A percentile compares a stretch with the other conserved stretches of the same genome.
Conservation (phyloP, 2,888 invertebrate genomes). For the Bedellia somnulentella region DNA sequence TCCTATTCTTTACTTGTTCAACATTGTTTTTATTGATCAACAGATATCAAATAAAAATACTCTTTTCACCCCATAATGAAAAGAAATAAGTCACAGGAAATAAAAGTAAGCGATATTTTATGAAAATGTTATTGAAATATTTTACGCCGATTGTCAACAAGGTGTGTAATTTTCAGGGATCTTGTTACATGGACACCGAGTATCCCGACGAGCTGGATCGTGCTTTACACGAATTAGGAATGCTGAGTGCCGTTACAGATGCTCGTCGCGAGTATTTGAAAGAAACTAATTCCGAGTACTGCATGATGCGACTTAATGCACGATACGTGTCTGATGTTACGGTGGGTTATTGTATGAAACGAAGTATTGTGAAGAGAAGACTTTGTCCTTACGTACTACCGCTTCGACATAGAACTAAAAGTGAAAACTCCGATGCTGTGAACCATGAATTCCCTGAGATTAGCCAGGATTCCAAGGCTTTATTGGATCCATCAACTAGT, state of each 20-base stretch:
- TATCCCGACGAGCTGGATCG: constrained; percentile 61
- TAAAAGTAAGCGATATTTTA: too few species aligned
- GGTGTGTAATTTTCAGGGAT: too few species aligned
- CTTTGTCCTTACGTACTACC: constrained; percentile 63
- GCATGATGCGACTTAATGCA: constrained; percentile 60
- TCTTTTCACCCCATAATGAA: too few species aligned
- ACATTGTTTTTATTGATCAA: too few species aligned
- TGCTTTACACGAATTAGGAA: constrained; percentile 63
- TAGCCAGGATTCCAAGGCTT: constrained; percentile 29
- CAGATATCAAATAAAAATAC: too few species aligned
- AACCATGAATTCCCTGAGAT: constrained; percentile 31
- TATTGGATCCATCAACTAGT: constrained; percentile 44
- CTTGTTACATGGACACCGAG: too few species aligned
- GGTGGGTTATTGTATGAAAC: constrained; percentile 62
- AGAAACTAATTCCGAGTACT: constrained; percentile 47
- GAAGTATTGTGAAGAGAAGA: constrained; percentile 54
- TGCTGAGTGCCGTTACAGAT: constrained; percentile 62
- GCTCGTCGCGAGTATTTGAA: constrained; percentile 59
- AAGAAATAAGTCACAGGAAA: too few species aligned
- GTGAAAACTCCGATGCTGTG: constrained; percentile 63
- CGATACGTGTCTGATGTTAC: constrained; percentile 66
- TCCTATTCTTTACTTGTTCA: too few species aligned
- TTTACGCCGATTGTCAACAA: too few species aligned
- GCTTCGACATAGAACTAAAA: constrained; percentile 62
- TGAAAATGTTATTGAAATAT: too few species aligned